phyloP scores from a whole-genome alignment of 2,113 vertebrate species.

The Murina feae region DNA sequence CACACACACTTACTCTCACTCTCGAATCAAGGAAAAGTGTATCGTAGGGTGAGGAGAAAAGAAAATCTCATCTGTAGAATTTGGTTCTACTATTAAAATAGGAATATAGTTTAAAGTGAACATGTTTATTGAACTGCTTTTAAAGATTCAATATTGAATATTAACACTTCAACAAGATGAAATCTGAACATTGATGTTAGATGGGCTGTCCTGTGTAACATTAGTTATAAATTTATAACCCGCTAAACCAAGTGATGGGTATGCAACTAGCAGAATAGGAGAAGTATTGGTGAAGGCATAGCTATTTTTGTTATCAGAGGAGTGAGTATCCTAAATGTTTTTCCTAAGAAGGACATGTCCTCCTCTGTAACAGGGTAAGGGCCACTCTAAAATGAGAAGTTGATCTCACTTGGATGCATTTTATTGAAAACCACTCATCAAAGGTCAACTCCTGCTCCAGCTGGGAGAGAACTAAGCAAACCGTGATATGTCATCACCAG shows the following conservation, averaged over 20 bases:
- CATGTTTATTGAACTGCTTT: not conserved
- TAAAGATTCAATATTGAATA: slow-evolving; percentile 10
- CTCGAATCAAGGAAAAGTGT: not conserved
- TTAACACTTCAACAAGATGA: slow-evolving; percentile 8
- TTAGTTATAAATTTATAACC: not conserved
- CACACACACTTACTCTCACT: not conserved
- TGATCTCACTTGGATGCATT: slow-evolving; percentile 69
- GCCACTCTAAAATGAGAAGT: slow-evolving; percentile 67
- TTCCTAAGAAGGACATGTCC: slow-evolving; percentile 66
- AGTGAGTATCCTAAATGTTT: slow-evolving; percentile 50
- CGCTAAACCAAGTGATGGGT: slow-evolving; percentile 16
- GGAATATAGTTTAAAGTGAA: slow-evolving; percentile 3
- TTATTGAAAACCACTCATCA: slow-evolving; percentile 68
- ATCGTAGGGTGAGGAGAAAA: not conserved
- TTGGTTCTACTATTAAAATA: not conserved
- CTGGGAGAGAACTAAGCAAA: slow-evolving; percentile 61
- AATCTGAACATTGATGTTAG: not conserved
- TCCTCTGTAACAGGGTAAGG: slow-evolving; percentile 34
- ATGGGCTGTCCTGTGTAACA: not conserved
- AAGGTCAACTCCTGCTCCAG: slow-evolving; percentile 56
- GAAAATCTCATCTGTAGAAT: not conserved
- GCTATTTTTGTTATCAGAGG: slow-evolving; percentile 62
- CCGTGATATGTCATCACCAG: slow-evolving; percentile 77
- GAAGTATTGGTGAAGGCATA: slow-evolving; percentile 58
- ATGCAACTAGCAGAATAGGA: slow-evolving; percentile 25